Conservation (phyloP, 2,797 vertebrate species). For the Sciurus carolinensis region DNA sequence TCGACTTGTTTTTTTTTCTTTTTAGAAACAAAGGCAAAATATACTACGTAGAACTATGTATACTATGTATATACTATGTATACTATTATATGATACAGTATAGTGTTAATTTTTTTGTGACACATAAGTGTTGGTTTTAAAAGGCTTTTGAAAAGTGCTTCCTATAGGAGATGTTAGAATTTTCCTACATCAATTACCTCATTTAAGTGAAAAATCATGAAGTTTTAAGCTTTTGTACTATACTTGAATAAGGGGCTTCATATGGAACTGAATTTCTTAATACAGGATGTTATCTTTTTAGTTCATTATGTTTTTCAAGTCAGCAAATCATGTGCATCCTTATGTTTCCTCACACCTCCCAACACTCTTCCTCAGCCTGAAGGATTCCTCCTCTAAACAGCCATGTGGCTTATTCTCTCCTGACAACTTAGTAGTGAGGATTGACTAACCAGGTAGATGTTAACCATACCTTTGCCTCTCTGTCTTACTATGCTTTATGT, state of each 20-base stretch:
- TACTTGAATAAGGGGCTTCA: constrained; percentile 28
- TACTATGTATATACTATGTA: no score
- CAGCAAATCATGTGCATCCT: not conserved
- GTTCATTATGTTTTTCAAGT: constrained; percentile 55
- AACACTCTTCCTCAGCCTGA: not conserved
- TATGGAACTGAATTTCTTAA: not conserved
- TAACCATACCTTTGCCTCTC: not conserved
- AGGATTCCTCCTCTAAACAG: not conserved
- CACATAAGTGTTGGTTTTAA: constrained; percentile 46
- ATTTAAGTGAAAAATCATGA: constrained; percentile 59
- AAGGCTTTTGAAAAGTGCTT: constrained; percentile 62
- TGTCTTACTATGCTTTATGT: constrained; percentile 1
- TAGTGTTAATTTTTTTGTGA: constrained; percentile 23
- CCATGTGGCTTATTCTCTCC: not conserved
- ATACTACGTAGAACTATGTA: not conserved
- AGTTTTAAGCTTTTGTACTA: not conserved
- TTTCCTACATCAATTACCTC: not conserved
- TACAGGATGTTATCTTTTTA: not conserved
- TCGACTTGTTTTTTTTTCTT: constrained; percentile 38
- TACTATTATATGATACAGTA: not conserved
- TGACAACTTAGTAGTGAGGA: not conserved
- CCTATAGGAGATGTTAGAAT: constrained; percentile 45
- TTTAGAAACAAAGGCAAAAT: constrained; percentile 34
- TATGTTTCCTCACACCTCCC: not conserved
- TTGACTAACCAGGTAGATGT: not conserved